Evolutionary conservation across 2,797 vertebrate genomes (phyloP), one percentile per base, ranked within the genome.

Genomic region (Philypnodon macrostomus): DNA sequence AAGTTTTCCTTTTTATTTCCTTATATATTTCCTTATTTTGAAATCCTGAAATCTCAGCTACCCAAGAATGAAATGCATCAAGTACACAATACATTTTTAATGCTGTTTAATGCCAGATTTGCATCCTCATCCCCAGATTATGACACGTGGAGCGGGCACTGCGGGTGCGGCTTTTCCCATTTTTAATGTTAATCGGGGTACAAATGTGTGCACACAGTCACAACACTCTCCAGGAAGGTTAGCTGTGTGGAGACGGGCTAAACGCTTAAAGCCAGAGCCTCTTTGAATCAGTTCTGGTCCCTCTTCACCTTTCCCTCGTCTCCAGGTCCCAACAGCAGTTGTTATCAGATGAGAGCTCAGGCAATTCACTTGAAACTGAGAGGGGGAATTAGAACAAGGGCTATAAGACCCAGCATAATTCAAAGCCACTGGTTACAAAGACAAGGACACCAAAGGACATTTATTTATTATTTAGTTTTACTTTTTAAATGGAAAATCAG

Each of bases 71-170:
- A 77, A 69, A 63, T 63, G 73, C 63, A 75, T 35, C n/a, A n/a
- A n/a, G n/a, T n/a, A n/a, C n/a, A n/a, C n/a, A 70, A 58, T 80
- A 53, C 58, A 79, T 74, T 66, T 79, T 81, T 77, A 75, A 83
- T 67, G 51, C 60, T 66, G 63, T 68, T 79, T 69, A 73, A 68
- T 69, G 47, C 57, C 63, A 68, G 67, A 82, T 85, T 84, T 81
- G 77, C 81, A 81, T 77, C 70, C 73, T 69, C 56, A 73, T 78
- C 58, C 67, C 65, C 55, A 69, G 63, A 81, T 75, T 82, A 70
- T 74, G 76, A 79, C 73, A 74, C 69, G 58, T 70, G 53, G 38
- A 75, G 64, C 65, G 64, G 74, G 50, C 60, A 77, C 63, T 74
- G 7, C 44, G 27, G 76, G 67, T 58, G 32, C 41, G 57, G 63